phyloP scores from a whole-genome alignment of 2,113 vertebrate species.

The Oenanthe melanoleuca region DNA sequence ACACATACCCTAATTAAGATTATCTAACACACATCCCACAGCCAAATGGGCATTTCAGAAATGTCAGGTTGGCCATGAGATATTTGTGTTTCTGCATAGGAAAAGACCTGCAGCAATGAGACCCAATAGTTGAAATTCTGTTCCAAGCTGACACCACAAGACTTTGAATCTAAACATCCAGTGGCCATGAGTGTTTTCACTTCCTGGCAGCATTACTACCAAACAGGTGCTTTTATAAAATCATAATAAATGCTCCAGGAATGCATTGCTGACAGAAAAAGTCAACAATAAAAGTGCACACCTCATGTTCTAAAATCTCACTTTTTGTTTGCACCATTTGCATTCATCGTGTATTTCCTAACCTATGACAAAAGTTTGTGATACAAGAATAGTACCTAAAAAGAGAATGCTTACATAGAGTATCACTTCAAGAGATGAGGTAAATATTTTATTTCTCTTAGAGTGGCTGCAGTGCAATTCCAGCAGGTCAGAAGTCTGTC shows the following conservation, averaged over 20 bases:
- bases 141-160: not conserved
- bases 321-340: not conserved
- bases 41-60: not conserved
- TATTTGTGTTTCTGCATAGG: not conserved
- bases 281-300: not conserved
- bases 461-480: not conserved
- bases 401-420: not conserved
- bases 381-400: not conserved
- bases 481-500: not conserved
- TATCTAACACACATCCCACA: not conserved
- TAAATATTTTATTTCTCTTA: not conserved
- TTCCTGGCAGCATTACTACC: not conserved
- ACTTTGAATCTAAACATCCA: not conserved
- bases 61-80: not conserved
- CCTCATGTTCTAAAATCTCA: not conserved
- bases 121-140: not conserved
- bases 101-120: not conserved
- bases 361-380: not conserved
- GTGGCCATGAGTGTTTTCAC: not conserved
- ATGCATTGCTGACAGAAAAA: not conserved
- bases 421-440: not conserved
- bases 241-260: not conserved
- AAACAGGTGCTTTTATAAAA: not conserved
- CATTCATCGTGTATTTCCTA: not conserved
- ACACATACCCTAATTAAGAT: rapidly evolving